Evolutionary conservation across 2,888 invertebrate genomes (phyloP).

Genomic region (Orgyia antiqua): DNA sequence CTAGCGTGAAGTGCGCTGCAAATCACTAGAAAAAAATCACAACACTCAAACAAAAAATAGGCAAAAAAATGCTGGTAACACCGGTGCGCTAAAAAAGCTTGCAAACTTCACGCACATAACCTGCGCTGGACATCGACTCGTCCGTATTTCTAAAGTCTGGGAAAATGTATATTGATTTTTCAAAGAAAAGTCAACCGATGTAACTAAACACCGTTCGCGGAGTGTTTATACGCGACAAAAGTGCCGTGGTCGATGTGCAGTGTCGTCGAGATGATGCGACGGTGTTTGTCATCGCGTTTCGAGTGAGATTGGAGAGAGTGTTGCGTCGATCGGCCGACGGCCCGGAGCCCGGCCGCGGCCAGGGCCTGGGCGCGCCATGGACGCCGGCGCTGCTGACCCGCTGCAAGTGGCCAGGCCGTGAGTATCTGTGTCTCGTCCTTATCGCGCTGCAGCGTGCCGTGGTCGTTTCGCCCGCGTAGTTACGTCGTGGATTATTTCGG

Average conservation of each 20-base stretch:
- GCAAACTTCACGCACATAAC: constrained; percentile 79
- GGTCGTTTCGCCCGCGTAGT: constrained; percentile 41
- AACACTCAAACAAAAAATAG: constrained; percentile 76
- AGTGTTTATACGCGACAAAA: constrained; percentile 75
- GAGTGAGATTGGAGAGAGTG: constrained; percentile 74
- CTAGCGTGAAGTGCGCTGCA: constrained; percentile 58
- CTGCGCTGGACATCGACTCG: constrained; percentile 80
- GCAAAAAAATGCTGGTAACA: constrained; percentile 79
- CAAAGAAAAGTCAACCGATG: constrained; percentile 79
- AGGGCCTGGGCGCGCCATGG: constrained; percentile 74
- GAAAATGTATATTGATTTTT: constrained; percentile 80
- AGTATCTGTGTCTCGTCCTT: constrained; percentile 51
- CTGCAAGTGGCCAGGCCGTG: constrained; percentile 75
- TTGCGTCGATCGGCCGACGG: constrained; percentile 72
- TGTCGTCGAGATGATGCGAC: constrained; percentile 75
- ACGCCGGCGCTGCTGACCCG: constrained; percentile 73
- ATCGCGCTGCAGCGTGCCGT: constrained; percentile 40
- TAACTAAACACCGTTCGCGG: constrained; percentile 77
- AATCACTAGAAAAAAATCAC: constrained; percentile 74
- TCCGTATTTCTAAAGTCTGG: constrained; percentile 74
- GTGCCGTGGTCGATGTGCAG: constrained; percentile 71
- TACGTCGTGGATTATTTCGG: constrained; percentile 67
- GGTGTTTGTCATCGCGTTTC: constrained; percentile 69
- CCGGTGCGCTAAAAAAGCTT: constrained; percentile 80
- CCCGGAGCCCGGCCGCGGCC: constrained; percentile 74